Evolutionary conservation across 2,888 invertebrate species (phyloP), one percentile per base, ranked within the genome.

Genomic region (Parnassius glacialis): DNA sequence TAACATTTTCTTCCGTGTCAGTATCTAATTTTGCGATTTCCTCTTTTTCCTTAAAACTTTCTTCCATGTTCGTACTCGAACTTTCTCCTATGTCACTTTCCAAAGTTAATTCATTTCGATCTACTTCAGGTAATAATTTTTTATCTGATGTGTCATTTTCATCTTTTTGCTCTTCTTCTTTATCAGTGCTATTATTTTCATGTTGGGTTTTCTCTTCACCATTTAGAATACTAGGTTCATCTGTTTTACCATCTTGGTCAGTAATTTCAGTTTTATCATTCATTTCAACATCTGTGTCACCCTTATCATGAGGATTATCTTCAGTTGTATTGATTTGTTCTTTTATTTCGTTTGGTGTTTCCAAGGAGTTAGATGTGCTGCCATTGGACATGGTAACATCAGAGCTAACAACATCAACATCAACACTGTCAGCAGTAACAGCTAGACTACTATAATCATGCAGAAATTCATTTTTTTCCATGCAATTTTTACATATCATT

Each of bases 401-500:
- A 59, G 63, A 69, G 41, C 65, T 66, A 45, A 68, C 64, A 58
- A 67, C 68, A 68, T 84, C 83, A 59, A 84, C 73, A 67, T 81
- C 76, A 55, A 60, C 74, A 64, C 65, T 64, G 65, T 86, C 86
- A 70, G 65, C 68, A 71, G 83, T 84, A 16, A 89, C 79, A 69
- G 90, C 83, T 57, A 93, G 74, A 0, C 87, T 87, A 65, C 93
- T 92, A 76, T 97, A 97, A 75, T 94, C 92, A 80, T 94, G 92
- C 16, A 97, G 84, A 79, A 97, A 97, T 10, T 93, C 90, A 85
- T 96, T 94, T 61, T 93, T 92, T n/a, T 93, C 90, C 93, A 97
- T 95, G 76, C 98, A 98, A 2, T 74, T 80, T 59, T 93, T 93
- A 80, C 98, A 98, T 59, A 96, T 93, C 95, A 98, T 95, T 92